phyloP scores from a whole-genome alignment of 2,113 vertebrate genomes.

The Stomatorhinus ivindoensis region DNA sequence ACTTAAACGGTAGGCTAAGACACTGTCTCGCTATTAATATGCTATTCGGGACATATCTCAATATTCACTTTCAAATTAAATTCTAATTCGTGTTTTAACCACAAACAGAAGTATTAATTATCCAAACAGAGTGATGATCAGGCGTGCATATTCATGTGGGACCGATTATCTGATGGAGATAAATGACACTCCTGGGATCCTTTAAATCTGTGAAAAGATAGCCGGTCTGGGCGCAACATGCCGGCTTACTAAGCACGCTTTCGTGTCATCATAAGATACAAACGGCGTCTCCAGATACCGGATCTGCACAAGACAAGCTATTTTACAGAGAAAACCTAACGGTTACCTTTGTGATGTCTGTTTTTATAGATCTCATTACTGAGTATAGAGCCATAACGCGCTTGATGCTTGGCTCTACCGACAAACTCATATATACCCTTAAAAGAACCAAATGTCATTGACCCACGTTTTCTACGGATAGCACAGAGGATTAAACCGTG shows the following conservation, averaged over 20 bases:
- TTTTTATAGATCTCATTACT: conserved; percentile 22
- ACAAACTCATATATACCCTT: not conserved
- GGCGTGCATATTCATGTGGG: not conserved
- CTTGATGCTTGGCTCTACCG: not conserved
- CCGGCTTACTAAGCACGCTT: not conserved
- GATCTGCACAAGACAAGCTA: not conserved
- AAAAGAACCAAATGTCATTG: conserved; percentile 36
- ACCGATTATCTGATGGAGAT: not conserved
- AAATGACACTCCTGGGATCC: not conserved
- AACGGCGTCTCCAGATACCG: not conserved
- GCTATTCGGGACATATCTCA: not conserved
- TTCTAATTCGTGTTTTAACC: not conserved
- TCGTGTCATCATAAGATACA: not conserved
- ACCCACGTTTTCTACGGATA: conserved; percentile 28
- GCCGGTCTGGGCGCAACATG: not conserved
- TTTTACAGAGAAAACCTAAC: not conserved
- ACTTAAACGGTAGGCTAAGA: not conserved
- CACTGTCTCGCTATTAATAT: not conserved
- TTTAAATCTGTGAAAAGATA: not conserved
- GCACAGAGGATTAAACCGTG: conserved; percentile 6
- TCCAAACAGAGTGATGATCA: not conserved
- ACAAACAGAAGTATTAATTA: not conserved
- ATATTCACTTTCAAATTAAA: not conserved
- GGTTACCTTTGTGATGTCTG: conserved; percentile 32
- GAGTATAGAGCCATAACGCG: conserved; percentile 28